Evolutionary conservation across 1,140 invertebrate species (phyloP).

Genomic region (Drosophila sproati): DNA sequence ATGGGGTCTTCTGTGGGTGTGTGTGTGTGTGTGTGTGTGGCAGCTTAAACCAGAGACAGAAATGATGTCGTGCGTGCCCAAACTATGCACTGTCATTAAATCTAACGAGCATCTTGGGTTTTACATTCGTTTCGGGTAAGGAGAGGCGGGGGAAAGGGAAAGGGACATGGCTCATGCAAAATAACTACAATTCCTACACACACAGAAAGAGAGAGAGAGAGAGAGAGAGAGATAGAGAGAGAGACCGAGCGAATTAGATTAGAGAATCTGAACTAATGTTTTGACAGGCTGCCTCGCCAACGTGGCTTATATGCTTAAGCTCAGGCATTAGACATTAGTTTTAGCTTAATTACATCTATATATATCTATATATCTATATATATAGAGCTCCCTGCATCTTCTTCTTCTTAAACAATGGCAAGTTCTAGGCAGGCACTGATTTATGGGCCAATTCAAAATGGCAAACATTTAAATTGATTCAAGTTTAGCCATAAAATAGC

Average conservation of each 20-base stretch:
- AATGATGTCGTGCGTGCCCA: slow-evolving; percentile 81
- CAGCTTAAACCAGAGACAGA: slow-evolving; percentile 43
- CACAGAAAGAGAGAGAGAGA: no score
- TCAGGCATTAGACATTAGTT: slow-evolving; percentile 45
- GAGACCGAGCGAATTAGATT: slow-evolving; percentile 15
- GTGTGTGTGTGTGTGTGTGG: slow-evolving; percentile 40
- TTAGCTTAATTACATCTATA: slow-evolving; percentile 35
- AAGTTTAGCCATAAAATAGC: slow-evolving; percentile 47
- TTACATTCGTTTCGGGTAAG: slow-evolving; percentile 25
- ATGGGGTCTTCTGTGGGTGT: slow-evolving; percentile 37
- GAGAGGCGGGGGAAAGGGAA: neutral
- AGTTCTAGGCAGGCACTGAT: slow-evolving; percentile 27
- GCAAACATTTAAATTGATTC: slow-evolving; percentile 63
- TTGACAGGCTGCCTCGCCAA: slow-evolving; percentile 16
- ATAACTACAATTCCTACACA: slow-evolving; percentile 21
- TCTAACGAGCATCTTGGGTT: slow-evolving; percentile 68
- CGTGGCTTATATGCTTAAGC: slow-evolving; percentile 34
- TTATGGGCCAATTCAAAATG: slow-evolving; percentile 43
- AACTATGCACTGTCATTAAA: slow-evolving; percentile 81
- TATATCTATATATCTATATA: neutral
- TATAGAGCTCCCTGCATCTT: neutral
- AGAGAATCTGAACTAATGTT: slow-evolving; percentile 4
- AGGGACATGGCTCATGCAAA: slow-evolving; percentile 10
- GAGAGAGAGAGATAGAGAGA: no score
- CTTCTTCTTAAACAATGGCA: slow-evolving; percentile 21